Evolutionary conservation across 2,113 vertebrate species (phyloP), one percentile per base, ranked within the genome.

Genomic region (Oxyruncus cristatus): DNA sequence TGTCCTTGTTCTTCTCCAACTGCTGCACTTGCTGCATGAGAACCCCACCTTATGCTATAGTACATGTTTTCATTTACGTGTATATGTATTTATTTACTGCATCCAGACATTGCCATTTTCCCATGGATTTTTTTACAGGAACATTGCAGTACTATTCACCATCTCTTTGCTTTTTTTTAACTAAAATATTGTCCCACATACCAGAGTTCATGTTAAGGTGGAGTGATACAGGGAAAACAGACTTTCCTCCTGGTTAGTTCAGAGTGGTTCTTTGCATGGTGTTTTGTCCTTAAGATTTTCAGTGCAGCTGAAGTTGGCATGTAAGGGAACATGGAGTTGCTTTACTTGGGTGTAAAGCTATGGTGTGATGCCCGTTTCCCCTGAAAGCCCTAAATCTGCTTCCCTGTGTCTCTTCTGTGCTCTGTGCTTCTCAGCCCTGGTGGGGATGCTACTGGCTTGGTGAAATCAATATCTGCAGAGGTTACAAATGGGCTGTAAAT

Each of bases 121-220:
- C 50, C 12, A 0, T 56, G 56, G 24, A 30, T 14, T 85, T 18
- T 94, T 32, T 70, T 33, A 63, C 2, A 1, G 21, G 18, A 71
- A 24, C 37, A 26, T 21, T 0, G 0, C 56, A 58, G 23, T 50
- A 13, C 18, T 70, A 3, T 70, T 87, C 20, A 18, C 14, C 19
- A 27, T 86, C 14, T 63, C 39, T 39, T 63, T 59, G 58, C 9
- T 12, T 21, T 49, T 76, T 85, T 62, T 75, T 8, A 66, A 5
- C 7, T n/a, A 14, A 42, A 47, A 18, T 41, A 78, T 72, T 79
- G 14, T 11, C 12, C 11, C 6, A 2, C 1, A 4, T 50, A 21
- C 14, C 50, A 53, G 44, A 58, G 17, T 74, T 84, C 12, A 32
- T 6, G 2, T 39, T 52, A n/a, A 85, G 12, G 14, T 68, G 42